A percentile compares a stretch with the other conserved stretches of the same genome.
Evolutionary conservation across 2,888 invertebrate species (phyloP).

Genomic region (Cantharis rufa): DNA sequence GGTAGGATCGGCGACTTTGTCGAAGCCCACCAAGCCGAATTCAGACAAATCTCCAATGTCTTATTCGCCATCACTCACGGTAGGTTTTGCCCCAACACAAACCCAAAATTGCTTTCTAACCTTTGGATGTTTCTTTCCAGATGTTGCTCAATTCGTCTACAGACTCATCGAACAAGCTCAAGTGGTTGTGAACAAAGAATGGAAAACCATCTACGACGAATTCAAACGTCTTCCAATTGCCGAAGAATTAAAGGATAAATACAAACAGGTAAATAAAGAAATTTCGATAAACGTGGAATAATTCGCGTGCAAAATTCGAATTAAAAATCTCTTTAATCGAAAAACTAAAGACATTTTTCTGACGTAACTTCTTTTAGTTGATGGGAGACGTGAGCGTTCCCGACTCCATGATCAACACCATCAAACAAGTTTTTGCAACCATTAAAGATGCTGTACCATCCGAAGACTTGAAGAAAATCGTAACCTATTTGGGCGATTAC

Average conservation of each 20-base stretch:
- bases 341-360: not conserved
- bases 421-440: slow-evolving; percentile 61
- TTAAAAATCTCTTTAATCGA: too few relatives aligned
- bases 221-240: slow-evolving; percentile 60
- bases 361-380: slow-evolving; percentile 2
- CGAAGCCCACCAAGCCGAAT: slow-evolving; percentile 68
- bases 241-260: slow-evolving; percentile 57
- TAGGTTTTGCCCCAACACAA: slow-evolving; percentile 39
- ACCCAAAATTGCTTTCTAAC: not conserved
- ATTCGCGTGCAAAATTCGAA: too few relatives aligned
- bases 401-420: slow-evolving; percentile 60
- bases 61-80: slow-evolving; percentile 61
- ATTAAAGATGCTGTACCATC: slow-evolving; percentile 66
- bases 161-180: slow-evolving; percentile 53
- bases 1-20: slow-evolving; percentile 62
- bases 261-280: slow-evolving; percentile 45
- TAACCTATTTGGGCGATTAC: slow-evolving; percentile 65
- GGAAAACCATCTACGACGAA: slow-evolving; percentile 56
- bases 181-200: slow-evolving; percentile 55
- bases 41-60: slow-evolving; percentile 63
- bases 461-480: slow-evolving; percentile 65
- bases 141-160: slow-evolving; percentile 53
- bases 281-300: too few relatives aligned
- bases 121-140: slow-evolving; percentile 46
- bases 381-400: slow-evolving; percentile 54